Evolutionary conservation across 1,140 invertebrate genomes (phyloP), one percentile per base, ranked within the genome.

Genomic region (Plectrocnemia conspersa): DNA sequence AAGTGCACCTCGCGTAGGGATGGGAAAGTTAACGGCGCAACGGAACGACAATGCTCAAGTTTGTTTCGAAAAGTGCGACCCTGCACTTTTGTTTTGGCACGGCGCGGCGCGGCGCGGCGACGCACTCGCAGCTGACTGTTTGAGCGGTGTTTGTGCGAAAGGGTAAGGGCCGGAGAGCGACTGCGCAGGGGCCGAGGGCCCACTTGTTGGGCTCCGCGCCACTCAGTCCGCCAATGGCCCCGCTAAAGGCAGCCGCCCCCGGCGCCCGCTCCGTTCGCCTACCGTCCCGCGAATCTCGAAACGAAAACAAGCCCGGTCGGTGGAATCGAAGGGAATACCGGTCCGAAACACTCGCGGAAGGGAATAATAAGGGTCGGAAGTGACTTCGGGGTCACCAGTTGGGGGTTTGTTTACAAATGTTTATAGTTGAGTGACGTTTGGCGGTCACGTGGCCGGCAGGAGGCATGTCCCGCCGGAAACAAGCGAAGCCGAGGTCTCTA

Each of bases 171-270:
- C 42, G 63, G 68, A 67, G 62, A 65, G 72, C 72, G 71, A 69
- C 69, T 74, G 73, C 73, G 73, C 73, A 66, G 63, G 65, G 64
- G 63, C 65, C 64, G 65, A 19, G 24, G 23, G 32, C 35, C 71
- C 72, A 75, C 73, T 75, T 75, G 73, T 75, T 75, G 73, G 72
- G 71, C 69, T 71, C 71, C 68, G 68, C 56, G 61, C 62, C 65
- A 62, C 63, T 72, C 70, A 56, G 65, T 69, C 66, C 61, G 67
- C 64, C 67, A 68, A 68, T 67, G 65, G 67, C 65, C 68, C 69
- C 63, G 57, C 58, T 64, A 65, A 64, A 64, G 46, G 53, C 49
- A 40, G 52, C n/a, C 48, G 52, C 66, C 65, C 57, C 64, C 64
- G 64, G 58, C 60, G 63, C 62, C 59, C 1, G 56, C 62, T 25